Evolutionary conservation across 2,797 vertebrate species (phyloP).

Genomic region (Phataginus tetradactyla): DNA sequence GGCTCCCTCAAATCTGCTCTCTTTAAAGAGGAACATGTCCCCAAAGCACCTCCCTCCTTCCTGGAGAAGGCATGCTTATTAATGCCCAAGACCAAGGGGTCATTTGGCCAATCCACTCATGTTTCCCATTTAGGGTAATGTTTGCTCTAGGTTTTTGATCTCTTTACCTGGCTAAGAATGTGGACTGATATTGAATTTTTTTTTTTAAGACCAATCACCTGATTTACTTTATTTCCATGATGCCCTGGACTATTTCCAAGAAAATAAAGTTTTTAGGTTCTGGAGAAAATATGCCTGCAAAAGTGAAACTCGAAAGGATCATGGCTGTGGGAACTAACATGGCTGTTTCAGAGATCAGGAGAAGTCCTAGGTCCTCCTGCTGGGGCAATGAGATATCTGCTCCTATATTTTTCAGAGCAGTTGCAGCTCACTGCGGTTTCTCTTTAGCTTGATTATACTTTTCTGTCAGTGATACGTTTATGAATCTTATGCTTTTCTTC

Average conservation of each 20-base stretch:
- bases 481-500: slow-evolving; percentile 94
- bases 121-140: neutral
- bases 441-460: slow-evolving; percentile 92
- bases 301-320: neutral
- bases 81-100: neutral
- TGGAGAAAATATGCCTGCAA: slow-evolving; percentile 6
- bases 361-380: neutral
- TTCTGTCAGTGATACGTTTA: slow-evolving; percentile 87
- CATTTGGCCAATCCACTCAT: neutral
- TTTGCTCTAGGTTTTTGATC: slow-evolving; percentile 2
- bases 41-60: neutral
- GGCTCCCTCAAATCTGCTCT: neutral
- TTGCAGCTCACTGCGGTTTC: slow-evolving; percentile 91
- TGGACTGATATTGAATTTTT: neutral
- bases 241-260: neutral
- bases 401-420: slow-evolving; percentile 92
- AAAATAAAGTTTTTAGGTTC: slow-evolving; percentile 16
- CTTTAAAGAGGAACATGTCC: neutral
- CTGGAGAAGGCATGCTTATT: neutral
- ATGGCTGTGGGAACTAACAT: neutral
- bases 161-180: neutral
- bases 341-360: neutral
- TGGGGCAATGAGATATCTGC: neutral
- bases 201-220: slow-evolving; percentile 19
- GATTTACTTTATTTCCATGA: slow-evolving; percentile 27